phyloP scores from a whole-genome alignment of 2,797 vertebrate genomes.

The Melanotaenia boesemani region DNA sequence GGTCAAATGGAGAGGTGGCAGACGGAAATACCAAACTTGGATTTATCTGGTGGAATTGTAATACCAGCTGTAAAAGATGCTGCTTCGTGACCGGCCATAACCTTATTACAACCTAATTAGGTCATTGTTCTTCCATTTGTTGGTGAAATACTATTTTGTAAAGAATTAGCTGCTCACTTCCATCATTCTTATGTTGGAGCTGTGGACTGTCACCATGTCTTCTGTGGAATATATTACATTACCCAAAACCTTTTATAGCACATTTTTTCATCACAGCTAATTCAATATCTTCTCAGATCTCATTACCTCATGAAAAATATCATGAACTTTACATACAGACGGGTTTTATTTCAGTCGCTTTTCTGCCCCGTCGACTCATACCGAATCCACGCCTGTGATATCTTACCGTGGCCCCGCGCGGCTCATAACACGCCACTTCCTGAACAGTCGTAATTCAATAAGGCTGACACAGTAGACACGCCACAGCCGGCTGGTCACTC shows the following conservation, averaged over 20 bases:
- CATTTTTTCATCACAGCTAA: constrained; percentile 45
- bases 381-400: constrained; percentile 25
- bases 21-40: neutral
- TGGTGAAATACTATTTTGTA: neutral
- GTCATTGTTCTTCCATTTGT: neutral
- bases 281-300: constrained; percentile 56
- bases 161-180: neutral
- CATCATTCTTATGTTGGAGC: neutral
- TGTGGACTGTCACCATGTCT: neutral
- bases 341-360: constrained; percentile 62
- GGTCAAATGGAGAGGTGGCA: neutral
- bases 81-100: neutral
- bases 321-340: constrained; percentile 63
- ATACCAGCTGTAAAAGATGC: neutral
- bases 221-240: neutral
- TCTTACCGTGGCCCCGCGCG: constrained; percentile 27
- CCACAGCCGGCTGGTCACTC: constrained; percentile 67
- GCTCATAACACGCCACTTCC: constrained; percentile 69
- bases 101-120: neutral
- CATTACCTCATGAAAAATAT: constrained; percentile 49
- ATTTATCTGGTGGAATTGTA: neutral
- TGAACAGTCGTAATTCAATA: constrained; percentile 78
- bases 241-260: constrained; percentile 27
- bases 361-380: constrained; percentile 40
- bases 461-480: constrained; percentile 61